Conservation (phyloP, 2,888 invertebrate species). For the Agrochola macilenta region DNA sequence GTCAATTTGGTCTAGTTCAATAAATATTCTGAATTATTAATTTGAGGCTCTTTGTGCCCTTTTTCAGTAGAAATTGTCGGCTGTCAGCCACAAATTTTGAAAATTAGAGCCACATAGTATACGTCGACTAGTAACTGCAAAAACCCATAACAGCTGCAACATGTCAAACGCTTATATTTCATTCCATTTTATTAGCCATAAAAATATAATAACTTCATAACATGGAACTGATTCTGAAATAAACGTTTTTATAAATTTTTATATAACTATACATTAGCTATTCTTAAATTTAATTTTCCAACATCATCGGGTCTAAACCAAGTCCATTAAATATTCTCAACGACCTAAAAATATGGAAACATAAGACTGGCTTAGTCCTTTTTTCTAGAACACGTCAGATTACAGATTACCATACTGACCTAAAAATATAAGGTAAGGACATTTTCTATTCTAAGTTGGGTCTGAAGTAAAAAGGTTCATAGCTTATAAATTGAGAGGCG, state of each 20-base stretch:
- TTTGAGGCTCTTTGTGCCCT: not conserved
- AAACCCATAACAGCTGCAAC: too few relatives aligned
- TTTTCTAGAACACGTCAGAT: conserved; percentile 32
- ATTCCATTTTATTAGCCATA: not conserved
- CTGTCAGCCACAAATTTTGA: not conserved
- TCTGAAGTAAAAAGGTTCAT: conserved; percentile 32
- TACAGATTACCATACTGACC: conserved; percentile 43
- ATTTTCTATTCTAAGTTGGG: conserved; percentile 30
- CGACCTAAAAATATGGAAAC: conserved; percentile 13
- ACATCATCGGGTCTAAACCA: not conserved
- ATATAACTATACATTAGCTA: too few relatives aligned
- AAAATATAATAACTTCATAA: not conserved
- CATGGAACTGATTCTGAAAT: too few relatives aligned
- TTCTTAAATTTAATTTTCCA: not conserved
- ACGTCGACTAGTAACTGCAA: too few relatives aligned
- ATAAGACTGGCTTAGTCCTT: conserved; percentile 10
- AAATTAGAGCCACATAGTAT: not conserved
- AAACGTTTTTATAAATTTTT: too few relatives aligned
- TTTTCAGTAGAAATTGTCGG: not conserved
- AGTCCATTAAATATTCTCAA: conserved; percentile 19
- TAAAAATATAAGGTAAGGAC: conserved; percentile 38
- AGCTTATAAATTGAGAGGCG: conserved; percentile 1
- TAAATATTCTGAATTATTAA: not conserved
- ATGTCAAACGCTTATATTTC: not conserved
- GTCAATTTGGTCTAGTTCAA: not conserved